These are phyloP conservation scores for Platerodrilus igneus DNA, from an alignment of 2,888 invertebrate genomes.

Conservation along the genomic window DNA sequence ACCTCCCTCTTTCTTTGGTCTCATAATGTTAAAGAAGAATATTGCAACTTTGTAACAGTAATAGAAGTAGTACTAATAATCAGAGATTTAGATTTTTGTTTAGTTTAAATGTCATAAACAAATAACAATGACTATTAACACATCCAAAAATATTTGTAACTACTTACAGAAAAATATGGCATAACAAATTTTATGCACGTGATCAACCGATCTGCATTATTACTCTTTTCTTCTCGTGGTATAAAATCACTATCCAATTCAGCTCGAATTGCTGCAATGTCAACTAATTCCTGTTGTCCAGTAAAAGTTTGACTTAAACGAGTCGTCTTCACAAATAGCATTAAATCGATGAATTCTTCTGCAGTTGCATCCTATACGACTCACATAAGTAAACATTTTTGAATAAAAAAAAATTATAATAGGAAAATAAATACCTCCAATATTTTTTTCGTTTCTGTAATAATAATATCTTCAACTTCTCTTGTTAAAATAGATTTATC, in stretches of 20 bases:
- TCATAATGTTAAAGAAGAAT: too few relatives aligned
- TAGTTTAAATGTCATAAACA: too few relatives aligned
- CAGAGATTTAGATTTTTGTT: too few relatives aligned
- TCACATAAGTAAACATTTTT: slow-evolving; percentile 7
- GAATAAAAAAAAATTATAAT: slow-evolving; percentile 2
- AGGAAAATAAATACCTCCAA: slow-evolving; percentile 55
- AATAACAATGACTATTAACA: slow-evolving; percentile 8
- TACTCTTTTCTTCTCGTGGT: slow-evolving; percentile 60
- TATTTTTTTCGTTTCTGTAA: slow-evolving; percentile 81
- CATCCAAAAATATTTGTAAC: slow-evolving; percentile 17
- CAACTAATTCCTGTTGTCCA: slow-evolving; percentile 83
- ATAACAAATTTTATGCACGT: slow-evolving; percentile 82
- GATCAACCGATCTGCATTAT: slow-evolving; percentile 72
- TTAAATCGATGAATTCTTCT: slow-evolving; percentile 85
- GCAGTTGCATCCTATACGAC: slow-evolving; percentile 73
- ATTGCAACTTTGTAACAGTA: too few relatives aligned
- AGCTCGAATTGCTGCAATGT: slow-evolving; percentile 80
- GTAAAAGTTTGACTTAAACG: slow-evolving; percentile 74
- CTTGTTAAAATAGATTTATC: slow-evolving; percentile 73
- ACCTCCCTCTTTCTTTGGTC: too few relatives aligned
- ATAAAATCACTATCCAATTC: slow-evolving; percentile 65
- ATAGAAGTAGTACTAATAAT: too few relatives aligned
- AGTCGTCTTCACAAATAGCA: slow-evolving; percentile 79
- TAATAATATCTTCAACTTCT: slow-evolving; percentile 80
- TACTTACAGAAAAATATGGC: slow-evolving; percentile 83